A percentile compares a stretch with the other conserved stretches of the same genome.
Conservation (phyloP, 2,113 vertebrate species). For the Cynocephalus volans region DNA sequence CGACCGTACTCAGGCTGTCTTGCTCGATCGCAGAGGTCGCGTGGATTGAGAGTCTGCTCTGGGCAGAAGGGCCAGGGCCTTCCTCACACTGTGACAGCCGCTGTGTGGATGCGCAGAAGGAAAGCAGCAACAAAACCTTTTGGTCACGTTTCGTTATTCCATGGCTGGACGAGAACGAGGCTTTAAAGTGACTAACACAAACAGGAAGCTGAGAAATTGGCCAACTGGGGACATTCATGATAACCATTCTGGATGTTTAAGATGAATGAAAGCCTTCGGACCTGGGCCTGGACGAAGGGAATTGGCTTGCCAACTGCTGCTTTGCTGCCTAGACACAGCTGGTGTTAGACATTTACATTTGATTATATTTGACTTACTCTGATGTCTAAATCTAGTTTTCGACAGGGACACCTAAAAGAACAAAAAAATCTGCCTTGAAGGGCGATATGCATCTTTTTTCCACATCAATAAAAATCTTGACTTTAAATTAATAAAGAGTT, state of each 20-base stretch:
- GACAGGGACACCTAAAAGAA: constrained; percentile 70
- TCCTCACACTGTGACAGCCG: neutral
- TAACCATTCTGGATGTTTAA: neutral
- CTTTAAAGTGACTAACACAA: neutral
- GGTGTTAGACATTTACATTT: constrained; percentile 43
- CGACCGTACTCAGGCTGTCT: neutral
- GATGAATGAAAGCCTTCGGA: neutral
- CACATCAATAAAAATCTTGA: constrained; percentile 82
- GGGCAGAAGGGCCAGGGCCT: too few relatives aligned
- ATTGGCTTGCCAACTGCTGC: constrained; percentile 10
- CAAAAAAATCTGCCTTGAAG: constrained; percentile 38
- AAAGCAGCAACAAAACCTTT: neutral
- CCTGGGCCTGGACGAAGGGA: neutral
- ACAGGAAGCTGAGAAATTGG: neutral
- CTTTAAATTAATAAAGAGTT: constrained; percentile 78
- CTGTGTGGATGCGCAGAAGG: neutral
- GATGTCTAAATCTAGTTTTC: constrained; percentile 71
- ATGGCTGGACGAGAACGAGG: neutral
- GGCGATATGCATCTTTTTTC: constrained; percentile 52
- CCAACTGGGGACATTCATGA: neutral
- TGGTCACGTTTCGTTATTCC: neutral
- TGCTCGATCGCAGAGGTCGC: neutral
- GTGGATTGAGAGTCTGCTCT: neutral
- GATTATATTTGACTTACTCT: constrained; percentile 61
- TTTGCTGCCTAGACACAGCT: constrained; percentile 9